These are phyloP conservation scores for Serranus cabrilla DNA, from an alignment of 2,797 vertebrate genomes.

Conservation along the genomic window DNA sequence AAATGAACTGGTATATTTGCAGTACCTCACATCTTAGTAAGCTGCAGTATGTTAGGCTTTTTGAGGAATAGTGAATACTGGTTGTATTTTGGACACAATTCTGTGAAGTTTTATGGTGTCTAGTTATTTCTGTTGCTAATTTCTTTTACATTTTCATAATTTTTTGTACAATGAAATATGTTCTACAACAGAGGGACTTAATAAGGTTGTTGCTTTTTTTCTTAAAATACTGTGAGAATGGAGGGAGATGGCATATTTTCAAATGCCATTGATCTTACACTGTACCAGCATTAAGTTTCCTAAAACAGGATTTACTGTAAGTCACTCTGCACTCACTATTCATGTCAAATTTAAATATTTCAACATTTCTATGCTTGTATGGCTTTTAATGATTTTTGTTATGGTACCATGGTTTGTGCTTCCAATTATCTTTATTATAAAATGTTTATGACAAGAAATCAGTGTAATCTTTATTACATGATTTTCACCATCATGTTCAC, in stretches of 20 bases:
- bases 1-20: constrained; percentile 62
- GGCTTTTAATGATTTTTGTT: constrained; percentile 53
- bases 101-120: constrained; percentile 74
- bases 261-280: constrained; percentile 77
- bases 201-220: constrained; percentile 48
- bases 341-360: constrained; percentile 59
- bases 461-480: constrained; percentile 21
- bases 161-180: constrained; percentile 55
- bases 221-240: constrained; percentile 78
- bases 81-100: constrained; percentile 69
- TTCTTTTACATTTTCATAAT: constrained; percentile 44
- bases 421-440: constrained; percentile 74
- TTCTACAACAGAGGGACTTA: constrained; percentile 38
- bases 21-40: constrained; percentile 67
- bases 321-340: constrained; percentile 60
- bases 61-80: constrained; percentile 61
- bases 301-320: constrained; percentile 78
- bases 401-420: constrained; percentile 73
- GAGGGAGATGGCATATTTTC: constrained; percentile 50
- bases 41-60: constrained; percentile 63
- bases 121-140: constrained; percentile 41
- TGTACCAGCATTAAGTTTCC: constrained; percentile 72
- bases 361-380: constrained; percentile 56
- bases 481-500: constrained; percentile 1
- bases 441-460: constrained; percentile 50